Base-by-base conservation (phyloP, 1,140 invertebrate genomes). In the Marisa cornuarietis region DNA sequence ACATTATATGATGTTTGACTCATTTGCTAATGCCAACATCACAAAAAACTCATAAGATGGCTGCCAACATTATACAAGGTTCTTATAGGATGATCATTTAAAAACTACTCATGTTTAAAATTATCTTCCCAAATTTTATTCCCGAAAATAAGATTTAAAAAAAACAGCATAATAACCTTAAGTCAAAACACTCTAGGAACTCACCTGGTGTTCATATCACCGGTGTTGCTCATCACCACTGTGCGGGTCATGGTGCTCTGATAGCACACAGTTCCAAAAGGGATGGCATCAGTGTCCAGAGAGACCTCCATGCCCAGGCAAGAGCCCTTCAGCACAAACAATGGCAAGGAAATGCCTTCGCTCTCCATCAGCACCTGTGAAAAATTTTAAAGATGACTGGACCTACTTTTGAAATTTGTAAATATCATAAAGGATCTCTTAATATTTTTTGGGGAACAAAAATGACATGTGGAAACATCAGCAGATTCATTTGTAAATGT, bases 191-290 rank as follows among this genome's bases (percentile, higher is more conserved):
- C 10, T n/a, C 65, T 7, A 22, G 26, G 22, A 24, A 16, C 78
- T 79, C 83, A 89, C 89, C 84, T 89, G 13, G 90, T 86, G 82
- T 90, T 90, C 83, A 91, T 91, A 78, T 91, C 91, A 31, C 91
- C 91, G 31, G 87, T 85, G 84, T 91, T 91, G 61, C 73, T 83
- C 89, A 91, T 89, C 68, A 90, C 82, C 26, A 91, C 80, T 79
- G 90, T 90, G 20, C 88, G 82, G 11, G 87, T 87, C 68, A 83
- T 88, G 31, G 85, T 86, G 75, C 90, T 90, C n/a, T 87, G 84
- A 82, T 90, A 87, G 13, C 88, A 86, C 2, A 91, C 90, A 62
- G 88, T 87, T 65, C 88, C 90, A 83, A 91, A 91, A 22, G 90
- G 86, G 71, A 92, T 85, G 13, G 87, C 82, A 31, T 86, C 82